Conservation (phyloP, 2,113 vertebrate species). For the Spea bombifrons region DNA sequence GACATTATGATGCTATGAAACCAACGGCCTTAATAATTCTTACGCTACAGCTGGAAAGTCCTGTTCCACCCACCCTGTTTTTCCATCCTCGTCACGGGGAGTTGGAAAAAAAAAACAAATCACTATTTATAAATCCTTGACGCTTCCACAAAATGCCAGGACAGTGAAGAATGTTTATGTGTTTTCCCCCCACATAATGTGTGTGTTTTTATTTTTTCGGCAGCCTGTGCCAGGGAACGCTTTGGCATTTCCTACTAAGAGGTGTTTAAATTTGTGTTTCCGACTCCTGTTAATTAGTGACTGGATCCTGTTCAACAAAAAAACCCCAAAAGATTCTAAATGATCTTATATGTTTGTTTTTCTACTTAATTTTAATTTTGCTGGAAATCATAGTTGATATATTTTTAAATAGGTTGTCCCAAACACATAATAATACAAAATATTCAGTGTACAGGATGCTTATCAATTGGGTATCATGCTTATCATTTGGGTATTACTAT, state of each 20-base stretch:
- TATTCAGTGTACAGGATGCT: too few species aligned
- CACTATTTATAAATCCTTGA: slow-evolving; percentile 33
- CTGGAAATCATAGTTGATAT: too few species aligned
- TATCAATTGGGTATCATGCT: too few species aligned
- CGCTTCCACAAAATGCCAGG: slow-evolving; percentile 22
- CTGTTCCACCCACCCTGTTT: slow-evolving; percentile 37
- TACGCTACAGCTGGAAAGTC: slow-evolving; percentile 9
- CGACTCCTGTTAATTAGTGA: slow-evolving; percentile 23
- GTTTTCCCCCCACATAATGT: slow-evolving; percentile 7
- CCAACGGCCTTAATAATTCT: slow-evolving; percentile 39
- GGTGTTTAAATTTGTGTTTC: slow-evolving; percentile 13
- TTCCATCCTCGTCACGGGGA: slow-evolving; percentile 25
- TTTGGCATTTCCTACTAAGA: slow-evolving; percentile 22
- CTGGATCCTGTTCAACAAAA: slow-evolving; percentile 9
- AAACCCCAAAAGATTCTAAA: neutral
- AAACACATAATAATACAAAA: too few species aligned
- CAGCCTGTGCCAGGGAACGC: slow-evolving; percentile 12
- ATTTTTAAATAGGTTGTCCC: too few species aligned
- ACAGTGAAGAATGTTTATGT: slow-evolving; percentile 21
- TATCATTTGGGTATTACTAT: too few species aligned
- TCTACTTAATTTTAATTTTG: neutral
- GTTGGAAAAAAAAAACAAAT: slow-evolving; percentile 16
- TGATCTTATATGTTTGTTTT: slow-evolving; percentile 15
- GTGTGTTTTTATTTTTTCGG: slow-evolving; percentile 19
- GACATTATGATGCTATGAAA: slow-evolving; percentile 29